Conservation (phyloP, 2,888 invertebrate genomes). For the Gortyna flavago region DNA sequence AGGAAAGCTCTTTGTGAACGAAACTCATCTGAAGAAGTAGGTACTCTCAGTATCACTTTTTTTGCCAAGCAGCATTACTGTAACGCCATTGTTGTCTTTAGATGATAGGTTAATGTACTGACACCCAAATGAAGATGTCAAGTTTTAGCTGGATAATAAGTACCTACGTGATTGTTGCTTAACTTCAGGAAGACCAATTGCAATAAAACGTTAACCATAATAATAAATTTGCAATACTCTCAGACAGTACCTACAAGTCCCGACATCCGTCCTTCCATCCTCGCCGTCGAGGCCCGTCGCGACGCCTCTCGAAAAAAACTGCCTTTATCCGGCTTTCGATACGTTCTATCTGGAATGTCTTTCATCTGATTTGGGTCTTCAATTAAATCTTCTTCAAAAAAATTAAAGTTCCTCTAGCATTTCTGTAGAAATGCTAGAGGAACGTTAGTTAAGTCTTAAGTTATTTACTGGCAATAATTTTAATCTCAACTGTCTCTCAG, state of each 20-base stretch:
- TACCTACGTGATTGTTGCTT: background rate
- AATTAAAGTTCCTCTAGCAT: too few relatives aligned
- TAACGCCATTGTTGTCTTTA: background rate
- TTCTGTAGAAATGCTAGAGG: background rate
- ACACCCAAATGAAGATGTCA: background rate
- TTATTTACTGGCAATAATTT: background rate
- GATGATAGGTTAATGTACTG: too few relatives aligned
- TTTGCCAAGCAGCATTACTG: background rate
- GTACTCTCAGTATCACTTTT: background rate
- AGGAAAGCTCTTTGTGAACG: background rate
- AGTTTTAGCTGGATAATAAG: background rate
- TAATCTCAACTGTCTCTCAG: background rate
- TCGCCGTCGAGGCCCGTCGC: too few relatives aligned
- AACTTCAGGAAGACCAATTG: background rate
- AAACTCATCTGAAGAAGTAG: background rate
- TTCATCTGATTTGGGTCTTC: slow-evolving; percentile 19
- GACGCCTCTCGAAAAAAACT: too few relatives aligned
- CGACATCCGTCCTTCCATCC: too few relatives aligned
- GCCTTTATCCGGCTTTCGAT: slow-evolving; percentile 22
- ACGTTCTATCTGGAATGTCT: slow-evolving; percentile 24
- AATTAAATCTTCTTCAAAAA: slow-evolving; percentile 29
- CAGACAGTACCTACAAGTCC: too few relatives aligned
- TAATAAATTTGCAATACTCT: too few relatives aligned
- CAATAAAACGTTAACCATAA: background rate
- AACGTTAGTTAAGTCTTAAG: background rate